Conservation (phyloP, 2,888 invertebrate genomes). For the Lepidonotus clava region DNA sequence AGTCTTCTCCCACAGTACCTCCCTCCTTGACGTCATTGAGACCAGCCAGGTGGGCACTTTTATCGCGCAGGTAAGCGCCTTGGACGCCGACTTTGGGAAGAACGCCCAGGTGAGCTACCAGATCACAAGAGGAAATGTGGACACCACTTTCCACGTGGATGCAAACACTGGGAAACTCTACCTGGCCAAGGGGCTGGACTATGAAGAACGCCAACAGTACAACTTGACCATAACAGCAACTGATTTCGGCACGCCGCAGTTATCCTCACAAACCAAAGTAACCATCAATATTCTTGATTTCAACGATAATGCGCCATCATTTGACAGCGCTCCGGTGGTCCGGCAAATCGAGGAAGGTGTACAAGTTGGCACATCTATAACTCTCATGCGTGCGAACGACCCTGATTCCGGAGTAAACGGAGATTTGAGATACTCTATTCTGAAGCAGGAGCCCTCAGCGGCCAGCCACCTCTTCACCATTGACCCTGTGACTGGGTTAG, state of each 20-base stretch:
- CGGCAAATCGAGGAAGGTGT: slow-evolving; percentile 92
- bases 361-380: slow-evolving; percentile 88
- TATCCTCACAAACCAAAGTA: slow-evolving; percentile 87
- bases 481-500: slow-evolving; percentile 89
- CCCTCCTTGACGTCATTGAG: slow-evolving; percentile 69
- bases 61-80: slow-evolving; percentile 82
- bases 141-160: slow-evolving; percentile 75
- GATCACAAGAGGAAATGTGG: slow-evolving; percentile 90
- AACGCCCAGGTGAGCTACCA: slow-evolving; percentile 95
- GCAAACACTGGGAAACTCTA: slow-evolving; percentile 95
- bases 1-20: slow-evolving; percentile 82
- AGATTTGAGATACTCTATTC: slow-evolving; percentile 89
- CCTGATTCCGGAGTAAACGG: slow-evolving; percentile 93
- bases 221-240: slow-evolving; percentile 92
- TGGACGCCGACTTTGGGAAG: slow-evolving; percentile 85
- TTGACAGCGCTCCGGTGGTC: slow-evolving; percentile 92
- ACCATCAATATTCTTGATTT: slow-evolving; percentile 93
- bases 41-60: slow-evolving; percentile 69
- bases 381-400: slow-evolving; percentile 93
- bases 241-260: slow-evolving; percentile 81
- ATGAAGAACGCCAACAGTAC: slow-evolving; percentile 92
- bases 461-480: slow-evolving; percentile 92
- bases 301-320: slow-evolving; percentile 96
- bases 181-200: slow-evolving; percentile 95
- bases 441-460: slow-evolving; percentile 87